A percentile compares a stretch with the other conserved stretches of the same genome.
phyloP scores from a whole-genome alignment of 1,140 invertebrate genomes.

The Euwallacea fornicatus region DNA sequence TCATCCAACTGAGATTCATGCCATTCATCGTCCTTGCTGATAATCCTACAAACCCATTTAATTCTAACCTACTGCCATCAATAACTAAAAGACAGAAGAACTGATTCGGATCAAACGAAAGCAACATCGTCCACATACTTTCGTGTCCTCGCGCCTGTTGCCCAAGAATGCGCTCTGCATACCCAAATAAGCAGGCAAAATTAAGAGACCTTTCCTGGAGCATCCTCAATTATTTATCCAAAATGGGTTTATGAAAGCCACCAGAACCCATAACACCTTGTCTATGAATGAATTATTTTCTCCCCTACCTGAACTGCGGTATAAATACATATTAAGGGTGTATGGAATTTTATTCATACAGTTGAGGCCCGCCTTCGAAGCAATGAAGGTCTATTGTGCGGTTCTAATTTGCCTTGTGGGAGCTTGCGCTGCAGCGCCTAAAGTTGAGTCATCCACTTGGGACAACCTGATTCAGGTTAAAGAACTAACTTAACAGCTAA shows the following conservation, averaged over 20 bases:
- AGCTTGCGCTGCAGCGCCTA: constrained; percentile 23
- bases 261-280: not conserved
- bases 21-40: too few relatives aligned
- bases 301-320: constrained; percentile 32
- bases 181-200: constrained; percentile 6
- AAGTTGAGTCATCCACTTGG: constrained; percentile 31
- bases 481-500: constrained; percentile 1
- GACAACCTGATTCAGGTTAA: constrained; percentile 27
- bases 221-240: constrained; percentile 19
- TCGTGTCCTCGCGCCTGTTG: constrained; percentile 4
- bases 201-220: constrained; percentile 18
- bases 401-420: constrained; percentile 17
- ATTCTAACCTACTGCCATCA: constrained; percentile 31
- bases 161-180: constrained; percentile 15
- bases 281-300: constrained; percentile 10
- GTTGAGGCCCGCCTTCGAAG: constrained; percentile 3
- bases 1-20: too few relatives aligned
- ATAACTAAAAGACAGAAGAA: constrained; percentile 6
- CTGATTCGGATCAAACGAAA: constrained; percentile 23
- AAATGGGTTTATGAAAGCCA: constrained; percentile 1
- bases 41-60: constrained; percentile 10
- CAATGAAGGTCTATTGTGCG: constrained; percentile 12
- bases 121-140: constrained; percentile 26
- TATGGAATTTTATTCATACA: constrained; percentile 17
- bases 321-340: constrained; percentile 38